phyloP scores from a whole-genome alignment of 1,140 invertebrate species.

The Rhyacophila brunnea region DNA sequence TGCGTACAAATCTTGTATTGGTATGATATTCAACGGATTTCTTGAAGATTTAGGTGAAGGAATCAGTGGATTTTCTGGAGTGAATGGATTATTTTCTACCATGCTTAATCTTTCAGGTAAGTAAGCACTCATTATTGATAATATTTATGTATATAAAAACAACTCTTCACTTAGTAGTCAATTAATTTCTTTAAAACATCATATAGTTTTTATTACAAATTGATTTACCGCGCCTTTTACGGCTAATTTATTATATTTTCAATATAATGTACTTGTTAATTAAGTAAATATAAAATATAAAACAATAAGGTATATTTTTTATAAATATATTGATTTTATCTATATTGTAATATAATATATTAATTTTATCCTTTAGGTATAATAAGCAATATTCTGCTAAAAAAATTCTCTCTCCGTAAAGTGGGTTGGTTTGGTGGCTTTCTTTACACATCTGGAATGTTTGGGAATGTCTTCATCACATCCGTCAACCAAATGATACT shows the following conservation, averaged over 20 bases:
- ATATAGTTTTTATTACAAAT: too few relatives aligned
- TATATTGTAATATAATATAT: background rate
- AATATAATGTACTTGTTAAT: too few relatives aligned
- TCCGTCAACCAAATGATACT: constrained; percentile 56
- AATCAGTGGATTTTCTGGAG: constrained; percentile 58
- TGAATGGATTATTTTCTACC: constrained; percentile 57
- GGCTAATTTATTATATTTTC: too few relatives aligned
- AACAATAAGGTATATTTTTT: too few relatives aligned
- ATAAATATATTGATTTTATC: background rate
- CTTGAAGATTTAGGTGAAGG: constrained; percentile 58
- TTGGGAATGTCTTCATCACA: constrained; percentile 54
- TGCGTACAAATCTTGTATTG: constrained; percentile 60
- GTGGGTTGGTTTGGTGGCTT: constrained; percentile 58
- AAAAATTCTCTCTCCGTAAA: constrained; percentile 54
- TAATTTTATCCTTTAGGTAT: constrained; percentile 42
- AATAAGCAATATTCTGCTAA: constrained; percentile 51
- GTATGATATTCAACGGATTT: constrained; percentile 64
- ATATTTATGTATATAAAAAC: too few relatives aligned
- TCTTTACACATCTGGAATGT: constrained; percentile 55
- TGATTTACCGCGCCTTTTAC: too few relatives aligned
- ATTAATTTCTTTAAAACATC: too few relatives aligned
- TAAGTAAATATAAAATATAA: too few relatives aligned
- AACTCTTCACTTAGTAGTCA: too few relatives aligned
- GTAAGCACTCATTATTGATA: too few relatives aligned
- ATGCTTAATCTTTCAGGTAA: constrained; percentile 36